Percentiles rank a stretch among this genome's conserved stretches.
phyloP scores from a whole-genome alignment of 1,140 invertebrate species.

The Euura saliciscinereae region DNA sequence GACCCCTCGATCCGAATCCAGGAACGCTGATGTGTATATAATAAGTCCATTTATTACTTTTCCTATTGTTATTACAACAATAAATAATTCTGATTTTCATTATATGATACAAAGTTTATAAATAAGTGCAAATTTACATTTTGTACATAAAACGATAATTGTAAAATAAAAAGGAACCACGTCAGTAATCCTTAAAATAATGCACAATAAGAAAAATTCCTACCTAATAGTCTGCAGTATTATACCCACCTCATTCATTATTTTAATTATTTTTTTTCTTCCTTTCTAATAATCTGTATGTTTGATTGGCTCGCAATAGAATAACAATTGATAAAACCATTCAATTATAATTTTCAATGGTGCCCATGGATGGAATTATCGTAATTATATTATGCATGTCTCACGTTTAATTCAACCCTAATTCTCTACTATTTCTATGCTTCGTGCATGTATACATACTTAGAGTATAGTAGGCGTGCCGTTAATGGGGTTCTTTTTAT shows the following conservation, averaged over 20 bases:
- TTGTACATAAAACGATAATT: not conserved
- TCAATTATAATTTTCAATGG: not conserved
- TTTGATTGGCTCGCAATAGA: not conserved
- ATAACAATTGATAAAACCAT: not conserved
- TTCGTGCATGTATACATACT: not conserved
- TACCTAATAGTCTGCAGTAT: not conserved
- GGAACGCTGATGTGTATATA: not conserved
- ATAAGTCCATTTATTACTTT: constrained; percentile 3
- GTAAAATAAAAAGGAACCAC: not conserved
- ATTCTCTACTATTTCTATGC: not conserved
- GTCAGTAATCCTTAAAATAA: not conserved
- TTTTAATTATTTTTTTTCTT: not conserved
- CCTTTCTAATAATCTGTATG: not conserved
- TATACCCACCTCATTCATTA: too few species aligned
- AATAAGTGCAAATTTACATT: constrained; percentile 3
- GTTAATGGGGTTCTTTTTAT: not conserved
- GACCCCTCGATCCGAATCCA: too few species aligned
- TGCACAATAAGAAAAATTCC: not conserved
- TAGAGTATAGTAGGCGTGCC: not conserved
- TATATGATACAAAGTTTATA: not conserved
- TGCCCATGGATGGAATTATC: not conserved
- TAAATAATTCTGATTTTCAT: not conserved
- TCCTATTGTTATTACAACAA: not conserved
- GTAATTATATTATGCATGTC: not conserved
- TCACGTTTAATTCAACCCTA: not conserved